phyloP scores from a whole-genome alignment of 2,113 vertebrate species.

The Oriolus oriolus region DNA sequence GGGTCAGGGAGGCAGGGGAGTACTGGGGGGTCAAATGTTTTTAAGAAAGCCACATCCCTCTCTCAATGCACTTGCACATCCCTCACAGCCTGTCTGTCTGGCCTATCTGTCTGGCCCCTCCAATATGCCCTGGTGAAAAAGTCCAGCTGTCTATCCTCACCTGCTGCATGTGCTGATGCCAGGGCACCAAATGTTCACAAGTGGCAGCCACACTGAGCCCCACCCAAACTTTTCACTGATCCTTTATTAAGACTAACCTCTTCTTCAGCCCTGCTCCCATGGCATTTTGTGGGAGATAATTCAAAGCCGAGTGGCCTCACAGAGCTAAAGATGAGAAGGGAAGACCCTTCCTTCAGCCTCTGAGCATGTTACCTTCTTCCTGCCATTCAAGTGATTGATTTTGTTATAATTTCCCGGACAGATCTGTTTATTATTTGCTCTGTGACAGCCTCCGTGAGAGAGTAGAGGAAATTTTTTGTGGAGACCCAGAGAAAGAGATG shows the following conservation, averaged over 20 bases:
- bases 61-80: not conserved
- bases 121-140: not conserved
- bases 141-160: not conserved
- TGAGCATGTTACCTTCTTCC: not conserved
- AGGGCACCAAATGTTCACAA: not conserved
- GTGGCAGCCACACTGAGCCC: not conserved
- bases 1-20: fast-evolving
- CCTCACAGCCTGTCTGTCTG: too few species aligned
- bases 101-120: not conserved
- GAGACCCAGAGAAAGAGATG: not conserved
- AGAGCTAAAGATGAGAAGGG: not conserved
- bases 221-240: not conserved
- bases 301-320: not conserved
- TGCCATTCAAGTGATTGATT: not conserved
- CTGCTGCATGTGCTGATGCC: not conserved
- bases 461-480: not conserved
- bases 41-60: not conserved
- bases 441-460: not conserved
- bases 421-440: not conserved
- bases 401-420: not conserved
- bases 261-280: not conserved
- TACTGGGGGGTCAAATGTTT: not conserved
- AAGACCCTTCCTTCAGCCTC: not conserved
- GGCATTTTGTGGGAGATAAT: not conserved
- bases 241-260: not conserved